Evolutionary conservation across 2,113 vertebrate species (phyloP).

Genomic region (Tetraodon nigroviridis): DNA sequence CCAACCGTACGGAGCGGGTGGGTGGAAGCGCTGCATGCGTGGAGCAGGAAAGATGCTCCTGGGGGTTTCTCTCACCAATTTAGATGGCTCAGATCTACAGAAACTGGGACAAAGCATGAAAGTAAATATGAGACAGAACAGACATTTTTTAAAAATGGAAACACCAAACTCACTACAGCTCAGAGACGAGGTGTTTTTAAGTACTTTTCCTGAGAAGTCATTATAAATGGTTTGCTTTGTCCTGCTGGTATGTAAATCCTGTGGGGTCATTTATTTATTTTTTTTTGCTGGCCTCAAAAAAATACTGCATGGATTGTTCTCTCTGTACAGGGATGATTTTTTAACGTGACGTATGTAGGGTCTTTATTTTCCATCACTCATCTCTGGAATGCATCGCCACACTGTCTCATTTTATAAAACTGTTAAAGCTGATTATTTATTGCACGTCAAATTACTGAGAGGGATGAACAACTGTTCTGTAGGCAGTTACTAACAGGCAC

Average conservation of each 20-base stretch:
- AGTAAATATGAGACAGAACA: slow-evolving; percentile 2
- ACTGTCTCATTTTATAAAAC: no score
- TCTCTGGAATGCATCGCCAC: slow-evolving; percentile 30
- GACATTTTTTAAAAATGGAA: neutral
- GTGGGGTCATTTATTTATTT: neutral
- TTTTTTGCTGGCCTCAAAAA: slow-evolving; percentile 16
- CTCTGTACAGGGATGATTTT: slow-evolving; percentile 30
- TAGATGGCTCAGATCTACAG: slow-evolving; percentile 1
- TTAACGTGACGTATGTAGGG: slow-evolving; percentile 29
- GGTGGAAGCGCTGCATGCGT: slow-evolving; percentile 5
- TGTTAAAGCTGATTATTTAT: no score
- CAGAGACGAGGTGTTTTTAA: neutral
- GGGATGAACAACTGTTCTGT: neutral
- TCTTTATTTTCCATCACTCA: slow-evolving; percentile 24
- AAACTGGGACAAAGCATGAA: slow-evolving; percentile 16
- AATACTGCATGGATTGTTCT: slow-evolving; percentile 60
- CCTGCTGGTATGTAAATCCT: slow-evolving; percentile 27
- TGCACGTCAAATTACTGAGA: no score
- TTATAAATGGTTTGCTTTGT: slow-evolving; percentile 10
- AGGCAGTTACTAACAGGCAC: neutral
- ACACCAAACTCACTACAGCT: no score
- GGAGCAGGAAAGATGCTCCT: slow-evolving; percentile 17
- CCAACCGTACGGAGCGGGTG: neutral
- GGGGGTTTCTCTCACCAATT: slow-evolving; percentile 14
- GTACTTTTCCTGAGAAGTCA: slow-evolving; percentile 7